Evolutionary conservation across 2,888 invertebrate genomes (phyloP), one percentile per base, ranked within the genome.

Genomic region (Boloria euphrosyne): DNA sequence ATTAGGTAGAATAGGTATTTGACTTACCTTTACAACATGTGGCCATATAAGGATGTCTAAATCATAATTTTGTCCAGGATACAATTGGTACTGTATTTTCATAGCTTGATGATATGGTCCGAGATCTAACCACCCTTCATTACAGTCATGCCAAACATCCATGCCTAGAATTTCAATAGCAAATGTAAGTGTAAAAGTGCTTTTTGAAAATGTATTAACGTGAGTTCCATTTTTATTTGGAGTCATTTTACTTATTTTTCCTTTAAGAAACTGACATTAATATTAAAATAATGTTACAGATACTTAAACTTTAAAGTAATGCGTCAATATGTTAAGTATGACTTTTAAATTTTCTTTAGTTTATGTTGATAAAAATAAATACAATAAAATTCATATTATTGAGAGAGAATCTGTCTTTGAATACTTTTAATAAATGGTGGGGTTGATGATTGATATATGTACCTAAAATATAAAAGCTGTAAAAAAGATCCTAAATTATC

Each of bases 11-110:
- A 38, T 38, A 38, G 7, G 3, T 10, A 38, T 38, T 38, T 10
- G 38, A 49, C 14, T 22, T 73, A 90, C 90, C 87, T 91, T 90
- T 38, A 83, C 87, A 58, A 76, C 79, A 70, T 89, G 85, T 7
- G 89, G 88, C 88, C 89, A 91, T 58, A 91, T 83, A 43, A 83
- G 70, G 47, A 91, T 74, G 68, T 90, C 89, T 18, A 89, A 49
- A 10, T 89, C 89, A 67, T 75, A 89, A 17, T 16, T 74, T 53
- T 84, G 81, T 3, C 86, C 89, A 14, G 84, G 82, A 71, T 85
- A 87, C 54, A 91, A 70, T 13, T 81, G 79, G 67, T 90, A 91
- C 27, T 86, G 84, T 51, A 91, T 68, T 71, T 82, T 89, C 27
- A 87, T 66, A 0, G 84, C 87, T 54, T 88, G 83, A 2, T 68